Base-by-base conservation (phyloP, 92 coral and sea anemone genomes). In the Palythoa heliodiscus region DNA sequence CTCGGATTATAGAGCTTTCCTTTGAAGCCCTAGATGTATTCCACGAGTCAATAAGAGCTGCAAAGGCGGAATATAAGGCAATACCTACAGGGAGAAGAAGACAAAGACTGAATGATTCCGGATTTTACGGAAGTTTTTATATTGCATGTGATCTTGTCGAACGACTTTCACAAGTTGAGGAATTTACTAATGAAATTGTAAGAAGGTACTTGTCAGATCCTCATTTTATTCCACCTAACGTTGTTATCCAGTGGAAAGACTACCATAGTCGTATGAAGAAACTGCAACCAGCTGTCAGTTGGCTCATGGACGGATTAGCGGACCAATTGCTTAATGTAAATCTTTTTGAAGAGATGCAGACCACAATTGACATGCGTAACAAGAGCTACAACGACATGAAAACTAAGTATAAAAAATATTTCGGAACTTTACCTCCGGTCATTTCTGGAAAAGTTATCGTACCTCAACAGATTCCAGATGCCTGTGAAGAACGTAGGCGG, bases 361-460 rank as follows among this genome's bases (percentile, higher is more conserved):
- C 86, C 24, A 70, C 8, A 11, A 83, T 71, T 83, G 86, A 83
- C 38, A 70, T 71, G 86, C 86, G 86, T 38, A 83, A 83, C 57
- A 83, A 70, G 38, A 53, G 47, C 70, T 71, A 83, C 54, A 83
- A 83, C n/a, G 86, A 83, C 50, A 83, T 83, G 55, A 83, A 83
- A 22, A 70, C 16, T 19, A 83, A 83, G 38, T 83, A 83, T 66
- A 52, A 83, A 25, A 83, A 83, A 48, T 83, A 71, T 72, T 70
- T 70, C 20, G 86, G 86, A 83, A 71, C 66, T 48, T 17, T 38
- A 20, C 29, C 9, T 70, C 70, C 86, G 7, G 40, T 64, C 8
- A 64, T 22, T 22, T 8, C 10, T 25, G 61, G 58, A 64, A 79
- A 5, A 11, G 13, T 8, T 5, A 20, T 52, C 48, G 11, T 14